phyloP scores from a whole-genome alignment of 2,888 invertebrate species.

The Seira musarum region DNA sequence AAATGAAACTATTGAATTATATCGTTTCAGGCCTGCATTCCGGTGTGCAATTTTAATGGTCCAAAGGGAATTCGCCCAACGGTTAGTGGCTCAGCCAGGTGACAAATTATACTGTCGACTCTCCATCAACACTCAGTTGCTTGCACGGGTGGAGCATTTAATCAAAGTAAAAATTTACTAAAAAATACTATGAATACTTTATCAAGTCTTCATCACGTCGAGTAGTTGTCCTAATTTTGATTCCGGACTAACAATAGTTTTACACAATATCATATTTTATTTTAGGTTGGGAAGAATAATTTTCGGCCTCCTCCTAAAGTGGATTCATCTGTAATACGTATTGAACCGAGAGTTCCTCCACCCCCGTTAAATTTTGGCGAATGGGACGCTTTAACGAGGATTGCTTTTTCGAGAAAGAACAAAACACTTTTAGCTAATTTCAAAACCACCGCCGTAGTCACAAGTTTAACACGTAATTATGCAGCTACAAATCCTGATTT shows the following conservation, averaged over 20 bases:
- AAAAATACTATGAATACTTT: too few relatives aligned
- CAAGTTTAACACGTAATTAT: slow-evolving; percentile 88
- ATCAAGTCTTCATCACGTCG: too few relatives aligned
- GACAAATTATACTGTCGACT: slow-evolving; percentile 97
- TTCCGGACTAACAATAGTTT: too few relatives aligned
- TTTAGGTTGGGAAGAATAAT: slow-evolving; percentile 95
- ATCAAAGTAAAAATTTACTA: slow-evolving; percentile 88
- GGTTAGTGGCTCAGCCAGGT: slow-evolving; percentile 96
- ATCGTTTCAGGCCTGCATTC: slow-evolving; percentile 76
- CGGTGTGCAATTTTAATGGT: slow-evolving; percentile 99
- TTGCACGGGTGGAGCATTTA: slow-evolving; percentile 94
- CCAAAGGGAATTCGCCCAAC: slow-evolving; percentile 97
- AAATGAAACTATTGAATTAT: background rate
- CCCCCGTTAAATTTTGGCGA: slow-evolving; percentile 96
- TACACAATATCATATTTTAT: too few relatives aligned
- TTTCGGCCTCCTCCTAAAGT: slow-evolving; percentile 99
- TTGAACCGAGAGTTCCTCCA: slow-evolving; percentile 97
- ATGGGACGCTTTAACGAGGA: slow-evolving; percentile 98
- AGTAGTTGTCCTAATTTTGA: too few relatives aligned
- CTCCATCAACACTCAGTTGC: slow-evolving; percentile 95
- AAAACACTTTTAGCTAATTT: slow-evolving; percentile 95
- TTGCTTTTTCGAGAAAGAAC: slow-evolving; percentile 96
- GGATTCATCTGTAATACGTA: slow-evolving; percentile 97
- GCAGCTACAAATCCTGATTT: slow-evolving; percentile 39
- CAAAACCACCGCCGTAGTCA: slow-evolving; percentile 86